phyloP scores from a whole-genome alignment of 2,113 vertebrate species.

The Agelaius phoeniceus region DNA sequence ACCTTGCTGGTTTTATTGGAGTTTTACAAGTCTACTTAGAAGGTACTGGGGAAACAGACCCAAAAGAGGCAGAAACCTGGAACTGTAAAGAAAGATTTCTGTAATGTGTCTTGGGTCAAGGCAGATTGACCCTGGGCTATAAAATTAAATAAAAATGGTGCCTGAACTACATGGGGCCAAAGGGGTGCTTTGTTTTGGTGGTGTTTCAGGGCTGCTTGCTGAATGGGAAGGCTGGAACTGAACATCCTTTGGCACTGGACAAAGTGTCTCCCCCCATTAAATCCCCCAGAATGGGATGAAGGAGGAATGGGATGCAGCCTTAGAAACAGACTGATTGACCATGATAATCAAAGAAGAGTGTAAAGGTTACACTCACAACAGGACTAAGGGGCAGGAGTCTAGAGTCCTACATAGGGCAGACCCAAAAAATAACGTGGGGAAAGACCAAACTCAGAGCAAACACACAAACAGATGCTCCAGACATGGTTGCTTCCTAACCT shows the following conservation, averaged over 20 bases:
- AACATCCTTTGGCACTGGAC: neutral
- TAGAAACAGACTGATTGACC: neutral
- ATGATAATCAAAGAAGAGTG: neutral
- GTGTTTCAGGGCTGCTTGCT: neutral
- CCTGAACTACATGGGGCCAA: neutral
- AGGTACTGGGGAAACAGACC: neutral
- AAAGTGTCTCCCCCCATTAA: fast-evolving
- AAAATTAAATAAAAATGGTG: neutral
- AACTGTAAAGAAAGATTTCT: neutral
- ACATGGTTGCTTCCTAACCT: neutral
- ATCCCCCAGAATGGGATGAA: neutral
- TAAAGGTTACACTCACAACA: neutral
- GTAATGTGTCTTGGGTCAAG: neutral
- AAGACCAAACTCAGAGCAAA: neutral
- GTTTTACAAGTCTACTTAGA: neutral
- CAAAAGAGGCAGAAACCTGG: neutral
- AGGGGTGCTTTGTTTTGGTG: neutral
- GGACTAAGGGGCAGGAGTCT: neutral
- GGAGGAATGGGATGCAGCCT: neutral
- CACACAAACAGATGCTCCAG: neutral
- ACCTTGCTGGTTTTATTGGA: neutral
- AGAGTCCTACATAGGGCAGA: neutral
- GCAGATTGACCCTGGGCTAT: neutral
- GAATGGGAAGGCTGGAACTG: neutral
- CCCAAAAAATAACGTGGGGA: neutral